phyloP scores from a whole-genome alignment of 2,113 vertebrate species.

The Hiodon alosoides region DNA sequence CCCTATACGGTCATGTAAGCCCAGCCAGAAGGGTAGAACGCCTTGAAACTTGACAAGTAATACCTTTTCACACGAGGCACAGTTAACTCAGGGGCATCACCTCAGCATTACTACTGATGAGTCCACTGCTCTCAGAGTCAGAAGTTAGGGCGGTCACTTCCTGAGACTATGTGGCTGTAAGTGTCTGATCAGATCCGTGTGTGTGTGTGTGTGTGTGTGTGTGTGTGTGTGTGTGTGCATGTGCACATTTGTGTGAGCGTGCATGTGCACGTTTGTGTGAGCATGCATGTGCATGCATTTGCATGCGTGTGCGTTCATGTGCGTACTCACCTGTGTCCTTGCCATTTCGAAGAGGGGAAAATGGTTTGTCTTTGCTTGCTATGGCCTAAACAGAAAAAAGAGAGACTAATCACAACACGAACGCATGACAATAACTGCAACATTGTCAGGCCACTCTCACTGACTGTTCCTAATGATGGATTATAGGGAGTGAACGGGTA shows the following conservation, averaged over 20 bases:
- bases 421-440: background rate
- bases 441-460: too few species aligned
- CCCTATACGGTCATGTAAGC: slow-evolving; percentile 31
- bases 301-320: background rate
- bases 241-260: background rate
- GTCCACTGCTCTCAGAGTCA: too few species aligned
- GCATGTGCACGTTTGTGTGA: background rate
- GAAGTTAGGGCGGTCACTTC: background rate
- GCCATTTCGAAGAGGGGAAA: slow-evolving; percentile 34
- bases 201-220: slow-evolving; percentile 12
- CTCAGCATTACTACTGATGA: too few species aligned
- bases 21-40: background rate
- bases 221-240: slow-evolving; percentile 7
- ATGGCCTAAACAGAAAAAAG: slow-evolving; percentile 37
- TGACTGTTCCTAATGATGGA: too few species aligned
- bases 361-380: slow-evolving; percentile 22
- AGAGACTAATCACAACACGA: background rate
- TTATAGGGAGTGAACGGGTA: too few species aligned
- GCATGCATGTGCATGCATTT: background rate
- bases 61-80: background rate
- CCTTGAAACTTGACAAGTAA: background rate
- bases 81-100: too few species aligned
- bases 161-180: background rate
- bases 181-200: background rate
- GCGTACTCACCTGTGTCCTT: slow-evolving; percentile 55